Evolutionary conservation across 1,140 invertebrate genomes (phyloP), one percentile per base, ranked within the genome.

Genomic region (Rhysida immarginata): DNA sequence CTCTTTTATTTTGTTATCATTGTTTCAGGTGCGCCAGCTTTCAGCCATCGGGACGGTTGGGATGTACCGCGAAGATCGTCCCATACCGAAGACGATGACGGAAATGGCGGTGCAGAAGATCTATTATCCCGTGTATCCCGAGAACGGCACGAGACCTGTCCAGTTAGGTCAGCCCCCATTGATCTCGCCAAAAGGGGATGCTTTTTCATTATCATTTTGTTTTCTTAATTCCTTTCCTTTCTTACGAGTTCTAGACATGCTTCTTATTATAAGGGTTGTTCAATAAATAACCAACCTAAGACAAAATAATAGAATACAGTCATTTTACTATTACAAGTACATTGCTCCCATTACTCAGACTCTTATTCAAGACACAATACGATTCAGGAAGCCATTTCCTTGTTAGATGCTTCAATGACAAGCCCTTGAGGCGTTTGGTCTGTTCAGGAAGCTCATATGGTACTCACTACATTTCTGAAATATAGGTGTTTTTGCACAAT

Each of bases 1-100:
- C n/a, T n/a, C n/a, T n/a, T n/a, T n/a, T n/a, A n/a, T n/a, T n/a
- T 51, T 41, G 35, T 53, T 41, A 18, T 8, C 25, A 54, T 23
- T 55, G 41, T 52, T 48, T 2, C 18, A 56, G 55, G 86, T 86
- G 41, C 75, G 90, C n/a, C 87, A 93, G 61, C 69, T 94, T 64
- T 87, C 87, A 0, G 89, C 87, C 13, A 80, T 93, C 73, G 88
- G 89, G n/a, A 82, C 84, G 58, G 23, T 23, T 3, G 48, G 48
- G 20, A 18, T 56, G 45, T 56, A 56, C 55, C 21, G 45, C 2
- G 55, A 56, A 20, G 53, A 54, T 42, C 53, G 29, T 20, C 29
- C 29, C 27, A 54, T 54, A 8, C 24, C 54, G 13, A 56, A 56
- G 25, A 13, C 55, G 14, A 56, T 56, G 21, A 49, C 26, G 2